Percentiles rank a stretch among this genome's conserved stretches.
Conservation (phyloP, 2,888 invertebrate species). For the Bedellia somnulentella region DNA sequence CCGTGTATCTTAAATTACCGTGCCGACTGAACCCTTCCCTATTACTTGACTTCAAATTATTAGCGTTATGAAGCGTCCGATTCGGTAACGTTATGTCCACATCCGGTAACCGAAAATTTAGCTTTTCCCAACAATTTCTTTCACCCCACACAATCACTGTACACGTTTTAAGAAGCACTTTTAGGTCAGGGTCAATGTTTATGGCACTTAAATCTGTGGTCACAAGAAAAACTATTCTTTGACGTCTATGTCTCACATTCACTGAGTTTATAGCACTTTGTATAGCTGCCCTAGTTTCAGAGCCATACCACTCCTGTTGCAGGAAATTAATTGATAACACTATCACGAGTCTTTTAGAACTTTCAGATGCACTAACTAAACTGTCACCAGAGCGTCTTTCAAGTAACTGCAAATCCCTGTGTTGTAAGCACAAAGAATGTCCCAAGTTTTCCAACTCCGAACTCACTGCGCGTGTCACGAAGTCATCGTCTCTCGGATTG, state of each 20-base stretch:
- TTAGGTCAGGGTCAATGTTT: conserved; percentile 73
- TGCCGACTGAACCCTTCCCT: conserved; percentile 51
- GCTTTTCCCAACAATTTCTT: conserved; percentile 85
- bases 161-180: conserved; percentile 72
- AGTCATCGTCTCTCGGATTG: conserved; percentile 77
- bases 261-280: conserved; percentile 70
- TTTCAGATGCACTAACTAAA: conserved; percentile 58
- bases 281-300: conserved; percentile 80
- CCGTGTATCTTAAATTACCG: conserved; percentile 54
- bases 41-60: conserved; percentile 41
- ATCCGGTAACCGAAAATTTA: conserved; percentile 82
- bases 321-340: conserved; percentile 80
- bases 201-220: conserved; percentile 63
- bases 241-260: conserved; percentile 64
- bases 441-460: conserved; percentile 72
- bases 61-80: conserved; percentile 57
- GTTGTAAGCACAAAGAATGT: conserved; percentile 68
- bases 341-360: conserved; percentile 73
- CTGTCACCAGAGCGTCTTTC: conserved; percentile 59
- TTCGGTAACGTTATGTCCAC: conserved; percentile 63
- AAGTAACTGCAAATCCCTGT: conserved; percentile 62
- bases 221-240: conserved; percentile 60
- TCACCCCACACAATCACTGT: conserved; percentile 79
- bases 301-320: conserved; percentile 80
- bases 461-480: conserved; percentile 68